Conservation (phyloP, 2,113 vertebrate species). For the Corythornis vintsioides region DNA sequence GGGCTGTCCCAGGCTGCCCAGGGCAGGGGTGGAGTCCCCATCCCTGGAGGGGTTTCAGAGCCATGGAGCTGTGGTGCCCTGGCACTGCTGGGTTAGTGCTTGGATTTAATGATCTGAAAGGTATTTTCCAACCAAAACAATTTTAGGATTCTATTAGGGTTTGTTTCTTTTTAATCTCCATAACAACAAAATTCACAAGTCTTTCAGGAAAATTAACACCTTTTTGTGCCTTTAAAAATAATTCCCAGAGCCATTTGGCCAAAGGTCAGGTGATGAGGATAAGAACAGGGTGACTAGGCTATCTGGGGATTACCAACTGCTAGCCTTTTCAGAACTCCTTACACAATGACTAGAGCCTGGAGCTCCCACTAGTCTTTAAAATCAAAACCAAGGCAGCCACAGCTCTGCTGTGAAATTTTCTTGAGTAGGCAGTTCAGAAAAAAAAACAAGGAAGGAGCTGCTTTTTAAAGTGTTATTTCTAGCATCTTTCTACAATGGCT, state of each 20-base stretch:
- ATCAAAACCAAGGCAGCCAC: neutral
- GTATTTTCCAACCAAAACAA: too few species aligned
- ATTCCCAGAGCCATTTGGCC: neutral
- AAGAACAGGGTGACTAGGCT: neutral
- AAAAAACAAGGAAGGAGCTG: neutral
- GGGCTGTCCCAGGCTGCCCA: too few species aligned
- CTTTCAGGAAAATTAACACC: too few species aligned
- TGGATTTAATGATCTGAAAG: too few species aligned
- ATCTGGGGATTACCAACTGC: neutral
- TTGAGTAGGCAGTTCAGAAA: neutral
- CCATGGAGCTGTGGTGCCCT: too few species aligned
- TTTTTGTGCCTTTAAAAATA: neutral
- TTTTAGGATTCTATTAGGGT: too few species aligned
- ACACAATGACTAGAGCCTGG: neutral
- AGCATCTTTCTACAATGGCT: slow-evolving; percentile 17
- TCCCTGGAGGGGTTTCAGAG: too few species aligned
- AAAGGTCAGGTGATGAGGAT: neutral
- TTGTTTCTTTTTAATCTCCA: neutral
- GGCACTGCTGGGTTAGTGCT: too few species aligned
- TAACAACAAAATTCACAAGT: neutral
- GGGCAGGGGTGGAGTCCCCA: too few species aligned
- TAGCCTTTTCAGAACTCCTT: neutral
- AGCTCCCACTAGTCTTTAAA: neutral
- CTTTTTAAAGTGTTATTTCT: neutral
- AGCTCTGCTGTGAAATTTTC: neutral